Base-by-base conservation (phyloP, 2,888 invertebrate genomes). In the Zaprionus lineosus region DNA sequence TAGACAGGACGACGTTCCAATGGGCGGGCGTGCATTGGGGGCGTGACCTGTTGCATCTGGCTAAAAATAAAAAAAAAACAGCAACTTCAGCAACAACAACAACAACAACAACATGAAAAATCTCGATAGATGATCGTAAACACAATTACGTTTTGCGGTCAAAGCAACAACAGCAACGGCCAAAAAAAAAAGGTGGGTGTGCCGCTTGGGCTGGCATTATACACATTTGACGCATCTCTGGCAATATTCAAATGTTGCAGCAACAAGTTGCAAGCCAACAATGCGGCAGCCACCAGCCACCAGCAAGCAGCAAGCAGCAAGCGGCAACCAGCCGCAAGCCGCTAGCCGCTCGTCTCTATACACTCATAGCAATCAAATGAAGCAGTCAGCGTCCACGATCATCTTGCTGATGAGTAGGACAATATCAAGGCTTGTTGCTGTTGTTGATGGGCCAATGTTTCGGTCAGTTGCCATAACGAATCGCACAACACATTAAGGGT, bases 381-480 rank as follows among this genome's bases (percentile, higher is more conserved):
- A 59, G 50, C 69, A 48, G 39, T 40, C 26, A 40, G 52, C 63
- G n/a, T 63, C 41, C 55, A 48, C 53, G 47, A 43, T 59, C 57
- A 48, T 60, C 48, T 34, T 60, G 55, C 67, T 62, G 53, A 68
- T 73, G 69, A 68, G 68, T 60, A 40, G 68, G 68, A 68, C 68
- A 68, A 73, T 68, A 73, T 68, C 37, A 51, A 51, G 69, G 74
- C 68, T 73, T 53, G 50, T 19, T 47, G 63, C n/a, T 9, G 60
- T 56, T 68, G 72, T 67, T 85, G 85, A 85, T 79, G 85, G 55
- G 67, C 58, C 68, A 85, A 85, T 81, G 84, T 84, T 86, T 76
- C 84, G 84, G 65, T 77, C 81, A 83, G 79, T 79, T 85, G 86
- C 84, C 84, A 77, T 77, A 74, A 74, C 81, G 81, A 82, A 82